Conservation (phyloP, 2,113 vertebrate genomes). For the Thomomys bottae region DNA sequence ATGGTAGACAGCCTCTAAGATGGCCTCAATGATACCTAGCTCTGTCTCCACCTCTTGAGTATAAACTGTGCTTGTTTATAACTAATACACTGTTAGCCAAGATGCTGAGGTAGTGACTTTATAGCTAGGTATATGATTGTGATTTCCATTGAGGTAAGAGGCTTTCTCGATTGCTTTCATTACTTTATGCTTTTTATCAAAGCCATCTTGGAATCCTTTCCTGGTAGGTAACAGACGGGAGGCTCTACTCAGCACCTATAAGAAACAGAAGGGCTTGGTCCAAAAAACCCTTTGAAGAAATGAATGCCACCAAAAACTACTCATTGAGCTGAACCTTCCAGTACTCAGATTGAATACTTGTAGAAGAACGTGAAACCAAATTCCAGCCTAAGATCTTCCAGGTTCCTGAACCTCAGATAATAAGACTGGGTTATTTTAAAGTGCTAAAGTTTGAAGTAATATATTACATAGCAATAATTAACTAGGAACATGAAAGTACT, state of each 20-base stretch:
- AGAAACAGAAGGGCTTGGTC: neutral
- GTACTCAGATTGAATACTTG: neutral
- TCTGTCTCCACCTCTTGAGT: neutral
- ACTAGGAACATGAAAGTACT: neutral
- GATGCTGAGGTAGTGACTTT: neutral
- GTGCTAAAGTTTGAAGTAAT: neutral
- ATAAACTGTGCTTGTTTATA: neutral
- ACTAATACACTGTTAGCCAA: neutral
- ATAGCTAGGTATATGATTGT: neutral
- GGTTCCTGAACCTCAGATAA: neutral
- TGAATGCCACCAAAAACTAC: neutral
- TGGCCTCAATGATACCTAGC: too few species aligned
- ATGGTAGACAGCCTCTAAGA: neutral
- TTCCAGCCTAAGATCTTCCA: neutral
- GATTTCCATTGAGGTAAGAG: neutral
- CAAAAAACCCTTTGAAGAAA: neutral
- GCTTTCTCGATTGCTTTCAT: neutral
- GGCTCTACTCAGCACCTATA: too few species aligned
- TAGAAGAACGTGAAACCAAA: neutral
- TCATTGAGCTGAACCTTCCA: neutral
- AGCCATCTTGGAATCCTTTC: neutral
- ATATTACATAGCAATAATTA: neutral
- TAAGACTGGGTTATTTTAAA: neutral
- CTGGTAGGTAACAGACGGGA: neutral
- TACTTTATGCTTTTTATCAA: neutral